Base-by-base conservation (phyloP, 1,140 invertebrate species). In the Scaptomyza graminum region DNA sequence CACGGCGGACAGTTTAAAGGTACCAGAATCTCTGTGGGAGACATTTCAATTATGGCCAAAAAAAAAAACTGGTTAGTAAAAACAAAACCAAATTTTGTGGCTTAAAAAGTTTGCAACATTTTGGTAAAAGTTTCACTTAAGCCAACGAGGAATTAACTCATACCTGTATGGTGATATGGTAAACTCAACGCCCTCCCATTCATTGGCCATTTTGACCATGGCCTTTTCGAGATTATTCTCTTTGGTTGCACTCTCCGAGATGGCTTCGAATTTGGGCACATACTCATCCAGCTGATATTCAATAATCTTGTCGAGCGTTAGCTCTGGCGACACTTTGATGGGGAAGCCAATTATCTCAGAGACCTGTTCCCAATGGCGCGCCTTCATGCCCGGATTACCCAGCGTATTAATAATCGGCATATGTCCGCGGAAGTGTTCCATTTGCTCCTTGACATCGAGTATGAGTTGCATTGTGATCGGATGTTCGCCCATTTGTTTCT, bases 271-370 rank as follows among this genome's bases (percentile, higher is more conserved):
- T 92, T 97, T 97, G 1, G 95, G 92, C 11, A 99, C 95, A 91
- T 97, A 98, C 66, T 98, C 96, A 18, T 96, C 96, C 15, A 99
- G 92, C 60, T 97, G 96, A 92, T 98, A 97, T 89, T 98, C 97
- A 28, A 99, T 96, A n/a, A 98, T 95, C 93, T 97, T 97, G 18
- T 95, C 95, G 4, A 99, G 92, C 1, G 97, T 97, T 63, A 97
- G 94, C 13, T 96, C 95, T 5, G 96, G 94, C 70, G 98, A 96
- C 5, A 98, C 95, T 79, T 95, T 95, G 18, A 99, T 96, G 0
- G 97, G 96, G 92, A 98, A 98, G 0, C 97, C 98, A 76, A 99
- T 96, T 63, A 98, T 97, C 80, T 99, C 97, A 0, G 97, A 98
- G 9, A 99, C 95, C 92, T 97, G 96, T 84, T 98, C 97, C 98